A percentile compares a stretch with the other conserved stretches of the same genome.
phyloP scores from a whole-genome alignment of 2,113 vertebrate species.

The Cavia porcellus region DNA sequence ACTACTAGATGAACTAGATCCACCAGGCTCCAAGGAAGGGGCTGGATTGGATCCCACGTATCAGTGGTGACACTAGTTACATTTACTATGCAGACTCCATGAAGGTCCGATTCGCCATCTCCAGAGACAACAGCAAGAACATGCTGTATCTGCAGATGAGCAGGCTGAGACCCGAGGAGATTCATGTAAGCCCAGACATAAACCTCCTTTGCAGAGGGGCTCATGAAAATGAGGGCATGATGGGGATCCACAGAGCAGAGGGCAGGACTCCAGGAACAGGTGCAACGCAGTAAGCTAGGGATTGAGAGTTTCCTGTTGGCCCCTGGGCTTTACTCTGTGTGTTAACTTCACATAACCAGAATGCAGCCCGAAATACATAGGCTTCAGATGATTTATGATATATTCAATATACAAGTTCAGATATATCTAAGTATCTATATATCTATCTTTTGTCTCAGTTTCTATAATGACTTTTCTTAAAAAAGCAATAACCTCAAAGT shows the following conservation, averaged over 20 bases:
- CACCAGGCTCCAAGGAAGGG: background rate
- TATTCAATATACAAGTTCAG: too few relatives aligned
- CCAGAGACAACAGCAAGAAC: too few relatives aligned
- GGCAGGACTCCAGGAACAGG: too few relatives aligned
- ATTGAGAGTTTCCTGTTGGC: too few relatives aligned
- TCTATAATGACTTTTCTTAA: background rate
- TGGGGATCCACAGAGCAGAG: too few relatives aligned
- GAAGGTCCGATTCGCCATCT: background rate
- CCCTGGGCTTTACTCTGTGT: too few relatives aligned
- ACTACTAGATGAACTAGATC: background rate
- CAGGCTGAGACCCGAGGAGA: background rate
- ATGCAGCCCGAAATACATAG: background rate
- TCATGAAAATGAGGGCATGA: background rate
- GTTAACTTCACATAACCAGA: too few relatives aligned
- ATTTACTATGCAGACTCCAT: background rate
- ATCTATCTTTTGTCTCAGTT: too few relatives aligned
- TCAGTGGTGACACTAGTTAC: background rate
- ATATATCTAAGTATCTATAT: too few relatives aligned
- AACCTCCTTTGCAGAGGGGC: background rate
- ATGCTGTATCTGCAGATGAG: too few relatives aligned
- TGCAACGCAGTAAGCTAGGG: too few relatives aligned
- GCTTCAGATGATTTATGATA: too few relatives aligned
- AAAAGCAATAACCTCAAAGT: background rate
- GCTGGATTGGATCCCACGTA: background rate
- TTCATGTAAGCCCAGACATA: background rate